Evolutionary conservation across 2,888 invertebrate genomes (phyloP).

Genomic region (Chymomyza fuscimana): DNA sequence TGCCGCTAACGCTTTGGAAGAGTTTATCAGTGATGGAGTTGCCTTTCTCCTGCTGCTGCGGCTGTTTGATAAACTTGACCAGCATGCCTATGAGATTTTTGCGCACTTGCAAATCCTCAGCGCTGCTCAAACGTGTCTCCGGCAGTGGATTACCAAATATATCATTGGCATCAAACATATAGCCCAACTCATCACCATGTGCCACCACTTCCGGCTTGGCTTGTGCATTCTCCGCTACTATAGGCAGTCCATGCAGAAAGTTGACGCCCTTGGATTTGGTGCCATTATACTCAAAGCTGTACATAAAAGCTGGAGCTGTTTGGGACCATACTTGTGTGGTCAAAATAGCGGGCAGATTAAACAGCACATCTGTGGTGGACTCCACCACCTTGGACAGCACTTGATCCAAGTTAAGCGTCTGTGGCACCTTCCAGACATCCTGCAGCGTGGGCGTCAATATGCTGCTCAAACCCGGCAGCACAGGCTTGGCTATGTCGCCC

Average conservation of each 20-base stretch:
- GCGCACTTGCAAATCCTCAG: conserved; percentile 84
- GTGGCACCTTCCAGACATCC: conserved; percentile 75
- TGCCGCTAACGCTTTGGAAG: conserved; percentile 78
- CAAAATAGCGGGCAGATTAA: conserved; percentile 88
- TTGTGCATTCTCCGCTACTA: conserved; percentile 81
- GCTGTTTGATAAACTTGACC: conserved; percentile 83
- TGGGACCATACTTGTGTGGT: conserved; percentile 86
- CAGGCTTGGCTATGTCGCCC: conserved; percentile 67
- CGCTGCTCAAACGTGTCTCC: conserved; percentile 77
- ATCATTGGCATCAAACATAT: conserved; percentile 85
- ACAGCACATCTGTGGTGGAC: conserved; percentile 85
- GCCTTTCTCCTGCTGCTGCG: conserved; percentile 48
- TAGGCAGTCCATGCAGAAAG: conserved; percentile 85
- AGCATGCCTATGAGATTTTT: conserved; percentile 85
- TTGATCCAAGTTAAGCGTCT: conserved; percentile 66
- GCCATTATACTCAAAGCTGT: conserved; percentile 87
- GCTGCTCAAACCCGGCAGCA: conserved; percentile 68
- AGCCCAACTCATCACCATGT: conserved; percentile 88
- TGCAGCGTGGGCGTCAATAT: conserved; percentile 67
- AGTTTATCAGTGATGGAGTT: conserved; percentile 47
- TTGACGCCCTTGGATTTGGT: conserved; percentile 82
- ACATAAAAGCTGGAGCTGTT: conserved; percentile 84
- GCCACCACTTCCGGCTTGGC: conserved; percentile 75
- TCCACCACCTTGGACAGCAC: conserved; percentile 77
- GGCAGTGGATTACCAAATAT: conserved; percentile 82